A percentile compares a stretch with the other conserved stretches of the same genome.
Conservation (phyloP, 2,113 vertebrate genomes). For the Montifringilla adamsi region DNA sequence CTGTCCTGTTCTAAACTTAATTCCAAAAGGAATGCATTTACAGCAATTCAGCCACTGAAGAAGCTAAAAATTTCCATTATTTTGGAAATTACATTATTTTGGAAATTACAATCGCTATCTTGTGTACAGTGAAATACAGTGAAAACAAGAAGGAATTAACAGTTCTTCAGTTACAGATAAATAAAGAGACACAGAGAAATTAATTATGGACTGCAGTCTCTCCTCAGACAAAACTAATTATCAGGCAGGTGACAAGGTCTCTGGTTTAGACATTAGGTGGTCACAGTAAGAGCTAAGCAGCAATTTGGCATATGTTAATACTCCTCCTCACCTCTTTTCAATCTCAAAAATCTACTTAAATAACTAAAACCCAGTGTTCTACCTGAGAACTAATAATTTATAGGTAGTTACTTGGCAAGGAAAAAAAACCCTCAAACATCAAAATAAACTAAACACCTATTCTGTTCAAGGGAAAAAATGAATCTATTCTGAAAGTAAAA, state of each 20-base stretch:
- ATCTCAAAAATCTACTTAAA: neutral
- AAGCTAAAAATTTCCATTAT: neutral
- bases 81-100: neutral
- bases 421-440: neutral
- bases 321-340: neutral
- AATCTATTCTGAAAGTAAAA: neutral
- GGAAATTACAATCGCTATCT: neutral
- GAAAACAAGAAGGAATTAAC: neutral
- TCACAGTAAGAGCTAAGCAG: neutral
- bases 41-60: neutral
- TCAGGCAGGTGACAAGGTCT: neutral
- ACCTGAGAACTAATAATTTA: neutral
- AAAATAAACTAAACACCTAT: neutral
- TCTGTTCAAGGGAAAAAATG: accelerated
- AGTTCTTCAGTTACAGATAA: neutral
- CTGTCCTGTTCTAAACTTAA: constrained; percentile 6
- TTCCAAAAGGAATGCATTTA: constrained; percentile 1
- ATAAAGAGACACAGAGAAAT: neutral
- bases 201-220: neutral
- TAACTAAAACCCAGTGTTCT: neutral
- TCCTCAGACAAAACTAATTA: neutral
- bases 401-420: neutral
- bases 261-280: neutral
- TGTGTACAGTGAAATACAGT: neutral
- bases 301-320: neutral